These are phyloP conservation scores for Ondatra zibethicus DNA, from an alignment of 2,113 vertebrate species.

Conservation along the genomic window DNA sequence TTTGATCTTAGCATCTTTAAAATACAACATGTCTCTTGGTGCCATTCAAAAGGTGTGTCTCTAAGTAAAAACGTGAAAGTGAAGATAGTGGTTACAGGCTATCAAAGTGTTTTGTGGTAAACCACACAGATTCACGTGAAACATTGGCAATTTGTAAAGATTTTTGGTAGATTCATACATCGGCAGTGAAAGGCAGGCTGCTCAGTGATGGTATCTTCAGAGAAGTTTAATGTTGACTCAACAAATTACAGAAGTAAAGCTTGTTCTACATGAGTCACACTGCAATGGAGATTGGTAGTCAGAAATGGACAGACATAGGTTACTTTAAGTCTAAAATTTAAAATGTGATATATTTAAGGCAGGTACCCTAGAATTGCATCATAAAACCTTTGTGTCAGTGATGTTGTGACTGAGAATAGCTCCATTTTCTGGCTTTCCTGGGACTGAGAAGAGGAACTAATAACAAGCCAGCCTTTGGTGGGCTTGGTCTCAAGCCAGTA, in stretches of 20 bases:
- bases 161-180: conserved; percentile 84
- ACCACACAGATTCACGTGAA: conserved; percentile 51
- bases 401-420: conserved; percentile 69
- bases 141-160: conserved; percentile 77
- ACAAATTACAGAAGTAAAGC: conserved; percentile 77
- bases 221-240: conserved; percentile 84
- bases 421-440: conserved; percentile 52
- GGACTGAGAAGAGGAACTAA: conserved; percentile 79
- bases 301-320: conserved; percentile 83
- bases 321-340: conserved; percentile 74
- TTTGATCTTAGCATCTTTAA: conserved; percentile 20
- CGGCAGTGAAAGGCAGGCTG: conserved; percentile 81
- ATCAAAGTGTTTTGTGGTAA: conserved; percentile 61
- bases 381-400: conserved; percentile 70
- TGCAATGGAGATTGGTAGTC: conserved; percentile 72
- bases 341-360: conserved; percentile 62
- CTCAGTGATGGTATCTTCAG: conserved; percentile 75
- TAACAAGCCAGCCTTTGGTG: conserved; percentile 70
- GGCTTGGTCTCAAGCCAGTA: conserved; percentile 68
- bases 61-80: neutral
- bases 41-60: neutral
- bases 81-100: conserved; percentile 63
- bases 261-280: conserved; percentile 81
- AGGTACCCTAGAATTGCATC: conserved; percentile 80
- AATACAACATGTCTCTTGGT: neutral